These are phyloP conservation scores for Centropus bengalensis DNA, from an alignment of 2,113 vertebrate genomes.

Conservation along the genomic window DNA sequence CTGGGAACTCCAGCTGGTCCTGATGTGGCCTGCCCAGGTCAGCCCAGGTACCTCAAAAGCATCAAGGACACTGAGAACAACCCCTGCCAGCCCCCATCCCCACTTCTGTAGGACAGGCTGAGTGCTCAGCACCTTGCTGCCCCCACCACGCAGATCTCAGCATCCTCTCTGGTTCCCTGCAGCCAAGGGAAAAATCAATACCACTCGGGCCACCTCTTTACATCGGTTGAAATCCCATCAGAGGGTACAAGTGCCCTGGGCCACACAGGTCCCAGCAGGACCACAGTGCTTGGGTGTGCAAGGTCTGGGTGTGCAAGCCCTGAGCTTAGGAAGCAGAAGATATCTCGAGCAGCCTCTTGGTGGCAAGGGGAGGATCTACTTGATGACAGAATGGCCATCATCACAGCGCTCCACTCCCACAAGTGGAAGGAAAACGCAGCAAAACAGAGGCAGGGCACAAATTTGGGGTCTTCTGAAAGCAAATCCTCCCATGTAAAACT, in stretches of 20 bases:
- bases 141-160: background rate
- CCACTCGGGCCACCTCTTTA: background rate
- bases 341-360: background rate
- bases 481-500: background rate
- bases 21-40: fast-evolving
- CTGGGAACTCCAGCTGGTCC: background rate
- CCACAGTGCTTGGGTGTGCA: too few relatives aligned
- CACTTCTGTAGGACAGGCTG: too few relatives aligned
- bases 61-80: fast-evolving
- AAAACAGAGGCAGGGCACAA: background rate
- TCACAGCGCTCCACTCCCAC: conserved; percentile 18
- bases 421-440: background rate
- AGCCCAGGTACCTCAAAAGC: background rate
- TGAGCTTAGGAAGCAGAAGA: fast-evolving
- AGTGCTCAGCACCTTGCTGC: too few relatives aligned
- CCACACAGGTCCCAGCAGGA: background rate
- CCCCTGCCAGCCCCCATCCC: background rate
- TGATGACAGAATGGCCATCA: background rate
- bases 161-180: fast-evolving
- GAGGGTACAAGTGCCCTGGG: background rate
- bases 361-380: background rate
- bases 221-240: background rate
- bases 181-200: too few relatives aligned
- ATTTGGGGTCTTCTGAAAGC: background rate
- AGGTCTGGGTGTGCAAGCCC: fast-evolving